Base-by-base conservation (phyloP, 2,113 vertebrate genomes). In the Lathamus discolor region DNA sequence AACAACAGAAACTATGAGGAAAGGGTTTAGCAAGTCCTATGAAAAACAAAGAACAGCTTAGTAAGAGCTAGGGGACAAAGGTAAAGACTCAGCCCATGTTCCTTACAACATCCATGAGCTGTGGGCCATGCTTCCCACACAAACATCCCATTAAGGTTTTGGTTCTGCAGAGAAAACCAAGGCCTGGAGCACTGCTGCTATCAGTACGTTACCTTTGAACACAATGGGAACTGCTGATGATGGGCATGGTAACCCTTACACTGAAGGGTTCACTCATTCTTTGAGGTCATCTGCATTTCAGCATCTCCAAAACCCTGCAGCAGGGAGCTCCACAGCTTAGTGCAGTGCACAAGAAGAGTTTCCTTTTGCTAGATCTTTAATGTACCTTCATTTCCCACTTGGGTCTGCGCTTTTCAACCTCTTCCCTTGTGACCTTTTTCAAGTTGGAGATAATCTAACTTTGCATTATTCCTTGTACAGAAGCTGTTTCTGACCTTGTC, bases 351-450 rank as follows among this genome's bases (percentile, higher is more conserved):
- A 4, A 13, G 7, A 35, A 43, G 10, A 19, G 31, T 5, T 49
- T 9, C 2, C 7, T 55, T 62, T 23, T 23, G 17, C 41, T 52
- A 18, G 10, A 4, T 35, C 63, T 68, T 77, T 31, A 48, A 17
- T 0, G 0, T 18, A 18, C 46, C 31, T 67, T 61, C 5, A 18
- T 13, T 49, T 9, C 27, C 48, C 24, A 59, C 13, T 7, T 51
- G 22, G 8, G 5, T 9, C 24, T 29, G 3, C 1, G 0, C 35
- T 61, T 35, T 37, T 46, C 63, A 8, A 0, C 16, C 46, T 62
- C 74, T 76, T 91, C 31, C 51, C 13, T 73, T 6, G 8, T 22
- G 17, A 39, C 7, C 8, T 9, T 31, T 54, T 33, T 16, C 37
- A 78, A 37, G 7, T 9, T 28, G 29, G 39, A n/a, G 23, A 41